phyloP scores from a whole-genome alignment of 1,140 invertebrate species.

The Drosophila navojoa region DNA sequence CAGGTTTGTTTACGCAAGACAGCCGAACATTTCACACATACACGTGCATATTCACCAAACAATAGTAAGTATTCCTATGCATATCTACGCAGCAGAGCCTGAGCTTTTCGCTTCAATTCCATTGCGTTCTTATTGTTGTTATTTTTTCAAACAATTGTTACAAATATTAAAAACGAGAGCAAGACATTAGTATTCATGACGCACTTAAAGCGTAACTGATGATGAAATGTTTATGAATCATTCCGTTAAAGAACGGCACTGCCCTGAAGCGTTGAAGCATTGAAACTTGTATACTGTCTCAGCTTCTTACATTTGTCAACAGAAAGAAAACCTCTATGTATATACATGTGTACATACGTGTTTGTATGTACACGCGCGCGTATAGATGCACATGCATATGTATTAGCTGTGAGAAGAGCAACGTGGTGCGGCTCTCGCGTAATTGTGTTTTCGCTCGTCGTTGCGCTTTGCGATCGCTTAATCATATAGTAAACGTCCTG shows the following conservation, averaged over 20 bases:
- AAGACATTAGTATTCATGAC: slow-evolving; percentile 6
- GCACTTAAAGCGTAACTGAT: slow-evolving; percentile 8
- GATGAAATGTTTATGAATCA: slow-evolving; percentile 29
- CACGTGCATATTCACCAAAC: background rate
- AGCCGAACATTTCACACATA: slow-evolving; percentile 25
- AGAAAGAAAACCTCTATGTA: background rate
- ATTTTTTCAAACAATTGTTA: background rate
- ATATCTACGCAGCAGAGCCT: background rate
- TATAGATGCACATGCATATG: background rate
- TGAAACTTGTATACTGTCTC: background rate
- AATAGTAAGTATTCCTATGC: background rate
- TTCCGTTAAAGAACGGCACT: background rate
- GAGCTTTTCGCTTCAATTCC: slow-evolving; percentile 19
- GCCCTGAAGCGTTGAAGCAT: background rate
- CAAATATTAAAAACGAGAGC: background rate
- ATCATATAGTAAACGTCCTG: background rate
- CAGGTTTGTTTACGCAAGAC: slow-evolving; percentile 50
- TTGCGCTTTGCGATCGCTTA: background rate
- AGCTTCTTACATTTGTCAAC: slow-evolving; percentile 14
- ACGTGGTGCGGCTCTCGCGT: slow-evolving; percentile 12
- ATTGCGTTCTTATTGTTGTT: slow-evolving; percentile 24
- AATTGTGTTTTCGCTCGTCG: background rate
- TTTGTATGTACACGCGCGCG: too few species aligned
- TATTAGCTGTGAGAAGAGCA: slow-evolving; percentile 10
- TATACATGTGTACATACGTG: too few species aligned